Conservation (phyloP, 2,113 vertebrate genomes). For the Dromaius novaehollandiae region DNA sequence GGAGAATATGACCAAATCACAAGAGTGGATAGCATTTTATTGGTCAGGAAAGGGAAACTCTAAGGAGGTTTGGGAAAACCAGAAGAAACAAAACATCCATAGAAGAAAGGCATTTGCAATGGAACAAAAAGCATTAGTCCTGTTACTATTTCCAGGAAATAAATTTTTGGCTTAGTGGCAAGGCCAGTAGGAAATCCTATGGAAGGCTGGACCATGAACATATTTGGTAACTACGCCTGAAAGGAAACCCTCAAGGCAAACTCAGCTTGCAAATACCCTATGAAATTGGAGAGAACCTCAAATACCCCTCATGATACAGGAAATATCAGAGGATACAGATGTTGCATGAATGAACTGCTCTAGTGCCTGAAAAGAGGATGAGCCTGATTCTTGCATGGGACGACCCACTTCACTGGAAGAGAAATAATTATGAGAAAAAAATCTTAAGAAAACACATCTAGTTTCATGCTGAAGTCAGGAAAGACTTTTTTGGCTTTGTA, state of each 20-base stretch:
- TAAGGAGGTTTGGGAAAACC: background rate
- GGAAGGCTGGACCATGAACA: background rate
- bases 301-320: slow-evolving; percentile 18
- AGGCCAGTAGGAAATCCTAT: slow-evolving; percentile 34
- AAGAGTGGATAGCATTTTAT: background rate
- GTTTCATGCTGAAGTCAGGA: background rate
- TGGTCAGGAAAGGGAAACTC: background rate
- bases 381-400: background rate
- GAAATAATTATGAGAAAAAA: background rate
- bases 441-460: background rate
- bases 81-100: background rate
- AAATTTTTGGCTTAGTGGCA: background rate
- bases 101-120: background rate
- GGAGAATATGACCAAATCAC: background rate
- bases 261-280: background rate
- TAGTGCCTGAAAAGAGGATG: background rate
- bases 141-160: background rate
- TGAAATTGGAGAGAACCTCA: background rate
- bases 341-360: background rate
- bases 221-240: background rate
- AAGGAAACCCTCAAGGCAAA: slow-evolving; percentile 43
- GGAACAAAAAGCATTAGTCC: background rate
- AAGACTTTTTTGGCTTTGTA: background rate
- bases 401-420: background rate
- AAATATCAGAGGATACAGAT: slow-evolving; percentile 51